Base-by-base conservation (phyloP, 2,113 vertebrate species). In the Stegastes partitus region DNA sequence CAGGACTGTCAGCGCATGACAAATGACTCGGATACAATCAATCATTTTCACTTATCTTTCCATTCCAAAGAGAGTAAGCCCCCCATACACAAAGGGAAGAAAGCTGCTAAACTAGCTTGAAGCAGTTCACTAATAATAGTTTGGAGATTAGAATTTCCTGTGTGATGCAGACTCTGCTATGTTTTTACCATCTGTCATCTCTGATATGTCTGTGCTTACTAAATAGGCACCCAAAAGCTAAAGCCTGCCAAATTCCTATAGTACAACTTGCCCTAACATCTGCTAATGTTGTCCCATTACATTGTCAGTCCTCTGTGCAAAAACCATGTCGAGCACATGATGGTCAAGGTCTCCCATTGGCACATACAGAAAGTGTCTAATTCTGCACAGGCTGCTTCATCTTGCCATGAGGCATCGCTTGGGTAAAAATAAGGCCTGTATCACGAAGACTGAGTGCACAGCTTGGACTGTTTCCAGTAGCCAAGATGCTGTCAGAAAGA, bases 11-110 rank as follows among this genome's bases (percentile, higher is more conserved):
- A 58, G 71, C 8, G 54, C 47, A 82, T 86, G 88, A 90, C 80
- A 86, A 87, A 87, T 26, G 63, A 82, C 74, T 72, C 4, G 28
- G 78, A 82, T 65, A 76, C 68, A 77, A 89, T 84, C 89, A 83
- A 90, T 90, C 77, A 87, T 81, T 88, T 86, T 76, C 71, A 83
- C 79, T 87, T 85, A 89, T 88, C 79, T 81, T 85, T 77, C 74
- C 44, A 56, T 51, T 87, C 71, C 71, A 68, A 83, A 37, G 56
- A 54, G 16, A 21, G 14, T 67, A 55, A 51, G 51, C 2, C 39
- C 56, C 61, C 26, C 49, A 23, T 42, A 47, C 50, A 68, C 34
- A 73, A 53, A 21, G 25, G 12, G 28, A 45, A 65, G 42, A 68
- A 64, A 28, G 22, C 22, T 68, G 22, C n/a, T 64, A 58, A 66